Conservation (phyloP, 2,113 vertebrate genomes). For the Saccopteryx leptura region DNA sequence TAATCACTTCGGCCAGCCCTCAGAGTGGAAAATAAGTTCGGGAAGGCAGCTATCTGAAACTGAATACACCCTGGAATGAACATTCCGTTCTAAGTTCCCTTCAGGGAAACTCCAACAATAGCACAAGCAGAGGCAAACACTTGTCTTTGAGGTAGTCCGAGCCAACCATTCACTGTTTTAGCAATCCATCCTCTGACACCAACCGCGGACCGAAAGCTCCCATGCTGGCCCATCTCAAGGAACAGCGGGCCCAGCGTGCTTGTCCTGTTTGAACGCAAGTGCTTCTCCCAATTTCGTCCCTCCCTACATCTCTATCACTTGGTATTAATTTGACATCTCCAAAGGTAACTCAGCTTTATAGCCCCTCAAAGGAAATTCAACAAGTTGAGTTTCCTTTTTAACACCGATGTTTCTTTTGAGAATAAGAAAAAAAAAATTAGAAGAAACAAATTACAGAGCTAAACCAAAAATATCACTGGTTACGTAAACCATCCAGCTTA, state of each 20-base stretch:
- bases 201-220: background rate
- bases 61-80: constrained; percentile 74
- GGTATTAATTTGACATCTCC: background rate
- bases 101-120: constrained; percentile 78
- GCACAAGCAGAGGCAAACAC: constrained; percentile 70
- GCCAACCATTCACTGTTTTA: constrained; percentile 53
- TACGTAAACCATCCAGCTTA: background rate
- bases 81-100: constrained; percentile 74
- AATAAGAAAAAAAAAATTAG: background rate
- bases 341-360: background rate
- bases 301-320: background rate
- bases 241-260: background rate
- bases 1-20: constrained; percentile 43
- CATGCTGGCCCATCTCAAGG: background rate
- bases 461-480: background rate
- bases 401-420: background rate
- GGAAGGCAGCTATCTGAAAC: constrained; percentile 71
- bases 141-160: constrained; percentile 43
- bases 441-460: constrained; percentile 8
- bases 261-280: background rate
- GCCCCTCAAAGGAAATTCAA: background rate
- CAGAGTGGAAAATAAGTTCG: constrained; percentile 70
- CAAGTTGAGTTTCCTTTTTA: background rate
- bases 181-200: constrained; percentile 48
- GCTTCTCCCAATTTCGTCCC: background rate